These are phyloP conservation scores for Metacarcinus magister DNA, from an alignment of 2,888 invertebrate species.

Conservation along the genomic window DNA sequence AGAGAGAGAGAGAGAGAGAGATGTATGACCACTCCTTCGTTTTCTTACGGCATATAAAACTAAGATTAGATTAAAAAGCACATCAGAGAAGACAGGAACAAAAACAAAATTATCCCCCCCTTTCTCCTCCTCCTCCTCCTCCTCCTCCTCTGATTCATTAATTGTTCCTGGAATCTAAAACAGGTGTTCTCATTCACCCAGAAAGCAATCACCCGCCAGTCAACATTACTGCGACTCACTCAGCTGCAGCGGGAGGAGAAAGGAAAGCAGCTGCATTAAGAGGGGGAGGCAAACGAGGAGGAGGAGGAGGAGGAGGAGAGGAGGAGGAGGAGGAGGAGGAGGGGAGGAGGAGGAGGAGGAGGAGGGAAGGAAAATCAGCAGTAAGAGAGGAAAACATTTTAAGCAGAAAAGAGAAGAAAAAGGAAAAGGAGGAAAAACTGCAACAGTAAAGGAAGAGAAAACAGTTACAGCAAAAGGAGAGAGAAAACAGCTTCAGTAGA, in stretches of 20 bases:
- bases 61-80: neutral
- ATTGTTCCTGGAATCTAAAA: neutral
- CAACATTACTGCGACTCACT: neutral
- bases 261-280: too few relatives aligned
- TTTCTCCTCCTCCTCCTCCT: neutral
- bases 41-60: neutral
- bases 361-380: neutral
- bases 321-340: too few relatives aligned
- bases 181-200: neutral
- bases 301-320: too few relatives aligned
- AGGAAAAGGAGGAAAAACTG: neutral
- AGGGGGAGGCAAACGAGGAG: too few relatives aligned
- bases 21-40: neutral
- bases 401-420: neutral
- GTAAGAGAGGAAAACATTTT: too few relatives aligned
- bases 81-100: neutral
- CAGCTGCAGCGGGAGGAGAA: neutral
- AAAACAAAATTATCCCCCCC: neutral
- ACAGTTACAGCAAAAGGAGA: too few relatives aligned
- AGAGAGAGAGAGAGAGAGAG: constrained; percentile 15
- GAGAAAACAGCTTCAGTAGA: neutral
- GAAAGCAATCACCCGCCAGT: neutral
- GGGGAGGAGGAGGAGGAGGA: neutral
- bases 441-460: neutral
- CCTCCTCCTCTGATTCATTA: neutral